Conservation (phyloP, 2,888 invertebrate species). For the Priocnemis perturbator region DNA sequence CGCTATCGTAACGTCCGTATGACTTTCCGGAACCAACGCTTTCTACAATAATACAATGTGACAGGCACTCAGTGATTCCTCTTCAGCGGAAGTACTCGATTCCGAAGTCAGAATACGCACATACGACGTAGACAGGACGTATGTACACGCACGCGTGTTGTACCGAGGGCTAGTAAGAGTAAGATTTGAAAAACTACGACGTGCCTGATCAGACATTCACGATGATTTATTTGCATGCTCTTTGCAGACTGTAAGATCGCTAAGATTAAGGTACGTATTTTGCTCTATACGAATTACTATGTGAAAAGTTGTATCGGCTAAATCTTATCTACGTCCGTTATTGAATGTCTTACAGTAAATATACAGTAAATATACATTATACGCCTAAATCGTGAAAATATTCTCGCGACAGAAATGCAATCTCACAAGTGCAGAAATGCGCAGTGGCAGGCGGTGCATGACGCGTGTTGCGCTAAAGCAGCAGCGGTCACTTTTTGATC, state of each 20-base stretch:
- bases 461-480: too few species aligned
- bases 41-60: slow-evolving; percentile 1
- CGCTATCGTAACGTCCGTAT: too few species aligned
- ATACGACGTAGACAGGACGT: slow-evolving; percentile 1
- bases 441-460: too few species aligned
- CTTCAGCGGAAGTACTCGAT: neutral
- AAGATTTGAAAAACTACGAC: slow-evolving; percentile 4
- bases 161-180: too few species aligned
- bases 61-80: slow-evolving; percentile 10
- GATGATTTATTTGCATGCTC: slow-evolving; percentile 3
- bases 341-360: slow-evolving; percentile 62
- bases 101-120: slow-evolving; percentile 3
- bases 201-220: neutral
- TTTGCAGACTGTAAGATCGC: slow-evolving; percentile 22
- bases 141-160: slow-evolving; percentile 4
- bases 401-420: slow-evolving; percentile 49
- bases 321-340: slow-evolving; percentile 51
- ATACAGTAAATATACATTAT: slow-evolving; percentile 72
- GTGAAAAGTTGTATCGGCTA: slow-evolving; percentile 48
- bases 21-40: too few species aligned
- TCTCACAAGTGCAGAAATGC: neutral
- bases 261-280: slow-evolving; percentile 53
- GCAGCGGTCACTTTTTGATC: slow-evolving; percentile 3
- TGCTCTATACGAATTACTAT: slow-evolving; percentile 44
- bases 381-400: slow-evolving; percentile 69